A percentile compares a stretch with the other conserved stretches of the same genome.
These are phyloP conservation scores for Torymus tubicola DNA, from an alignment of 2,888 invertebrate genomes.

Conservation along the genomic window DNA sequence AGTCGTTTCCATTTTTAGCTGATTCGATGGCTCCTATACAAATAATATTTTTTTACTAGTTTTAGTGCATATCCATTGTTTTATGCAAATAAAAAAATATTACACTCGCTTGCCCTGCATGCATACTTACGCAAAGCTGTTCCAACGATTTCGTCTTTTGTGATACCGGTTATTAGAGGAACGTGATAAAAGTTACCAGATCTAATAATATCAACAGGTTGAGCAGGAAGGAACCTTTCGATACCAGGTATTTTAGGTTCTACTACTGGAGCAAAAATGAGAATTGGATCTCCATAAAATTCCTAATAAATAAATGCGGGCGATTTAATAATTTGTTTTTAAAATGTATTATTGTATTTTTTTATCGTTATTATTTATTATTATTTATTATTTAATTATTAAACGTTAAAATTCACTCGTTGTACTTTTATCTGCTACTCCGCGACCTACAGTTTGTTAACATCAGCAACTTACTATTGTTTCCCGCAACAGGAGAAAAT, in stretches of 20 bases:
- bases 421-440: no score
- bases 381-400: no score
- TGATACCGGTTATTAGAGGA: slow-evolving; percentile 81
- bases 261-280: slow-evolving; percentile 81
- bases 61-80: no score
- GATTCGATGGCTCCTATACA: not conserved
- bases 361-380: not conserved
- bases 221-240: slow-evolving; percentile 80
- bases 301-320: slow-evolving; percentile 75
- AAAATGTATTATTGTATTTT: not conserved
- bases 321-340: not conserved
- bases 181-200: slow-evolving; percentile 80
- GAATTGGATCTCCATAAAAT: slow-evolving; percentile 78
- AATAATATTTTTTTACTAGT: not conserved
- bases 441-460: no score
- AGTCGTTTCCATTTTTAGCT: not conserved
- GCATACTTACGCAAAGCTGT: slow-evolving; percentile 79
- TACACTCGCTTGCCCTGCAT: no score
- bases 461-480: no score
- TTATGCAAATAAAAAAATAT: no score
- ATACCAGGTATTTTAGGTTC: slow-evolving; percentile 81
- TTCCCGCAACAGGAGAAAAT: no score
- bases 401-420: no score
- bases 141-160: slow-evolving; percentile 82
- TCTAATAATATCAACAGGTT: slow-evolving; percentile 79